Conservation (phyloP, 2,797 vertebrate species). For the Eulemur coronatus region DNA sequence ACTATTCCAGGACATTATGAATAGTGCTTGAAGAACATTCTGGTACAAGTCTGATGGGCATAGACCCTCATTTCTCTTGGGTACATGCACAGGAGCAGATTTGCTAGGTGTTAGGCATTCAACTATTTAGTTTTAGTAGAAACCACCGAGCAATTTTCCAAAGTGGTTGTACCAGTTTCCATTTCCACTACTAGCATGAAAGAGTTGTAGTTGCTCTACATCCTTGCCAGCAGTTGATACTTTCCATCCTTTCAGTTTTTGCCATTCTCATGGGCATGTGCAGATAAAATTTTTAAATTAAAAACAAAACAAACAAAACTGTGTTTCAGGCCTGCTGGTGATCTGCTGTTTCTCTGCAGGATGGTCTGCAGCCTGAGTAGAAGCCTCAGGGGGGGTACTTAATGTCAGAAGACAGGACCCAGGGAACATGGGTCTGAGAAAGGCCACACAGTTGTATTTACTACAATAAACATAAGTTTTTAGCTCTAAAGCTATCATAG, state of each 20-base stretch:
- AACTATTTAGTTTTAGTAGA: not conserved
- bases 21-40: not conserved
- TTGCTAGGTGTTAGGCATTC: not conserved
- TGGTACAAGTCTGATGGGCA: not conserved
- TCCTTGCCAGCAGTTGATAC: not conserved
- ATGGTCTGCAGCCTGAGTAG: not conserved
- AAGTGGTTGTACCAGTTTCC: not conserved
- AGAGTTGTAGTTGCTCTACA: not conserved
- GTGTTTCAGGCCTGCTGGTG: not conserved
- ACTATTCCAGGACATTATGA: not conserved
- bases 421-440: not conserved
- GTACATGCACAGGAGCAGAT: not conserved
- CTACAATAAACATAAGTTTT: not conserved
- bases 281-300: not conserved
- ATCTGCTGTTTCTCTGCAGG: not conserved
- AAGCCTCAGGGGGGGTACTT: not conserved
- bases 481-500: not conserved
- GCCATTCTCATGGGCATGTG: not conserved
- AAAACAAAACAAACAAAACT: not conserved
- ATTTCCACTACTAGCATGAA: not conserved
- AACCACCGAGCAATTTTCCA: conserved; percentile 1
- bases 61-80: not conserved
- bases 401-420: not conserved
- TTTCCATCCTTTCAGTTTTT: conserved; percentile 15
- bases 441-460: not conserved